A percentile compares a stretch with the other conserved stretches of the same genome.
Evolutionary conservation across 2,113 vertebrate species (phyloP).

Genomic region (Mesoclemmys tuberculata): DNA sequence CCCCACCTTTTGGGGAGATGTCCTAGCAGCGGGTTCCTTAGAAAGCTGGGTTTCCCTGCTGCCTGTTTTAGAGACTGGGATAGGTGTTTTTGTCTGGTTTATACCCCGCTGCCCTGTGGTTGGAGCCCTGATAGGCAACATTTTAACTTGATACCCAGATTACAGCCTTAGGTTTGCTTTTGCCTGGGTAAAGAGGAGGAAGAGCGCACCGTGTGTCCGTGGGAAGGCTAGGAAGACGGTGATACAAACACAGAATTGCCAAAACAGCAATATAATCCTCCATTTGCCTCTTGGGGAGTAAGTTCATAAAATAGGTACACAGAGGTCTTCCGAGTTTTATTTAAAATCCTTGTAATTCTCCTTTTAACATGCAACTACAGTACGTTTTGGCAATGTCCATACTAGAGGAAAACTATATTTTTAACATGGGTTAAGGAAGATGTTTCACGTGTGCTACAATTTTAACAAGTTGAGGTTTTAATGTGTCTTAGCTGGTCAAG

Average conservation of each 20-base stretch:
- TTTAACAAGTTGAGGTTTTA: background rate
- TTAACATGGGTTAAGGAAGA: background rate
- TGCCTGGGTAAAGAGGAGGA: background rate
- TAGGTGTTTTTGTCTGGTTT: accelerated
- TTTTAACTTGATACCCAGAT: background rate
- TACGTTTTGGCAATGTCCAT: background rate
- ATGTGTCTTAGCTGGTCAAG: background rate
- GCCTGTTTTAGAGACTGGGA: accelerated
- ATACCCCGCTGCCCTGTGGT: background rate
- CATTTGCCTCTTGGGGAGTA: background rate
- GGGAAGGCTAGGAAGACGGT: background rate
- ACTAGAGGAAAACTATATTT: background rate
- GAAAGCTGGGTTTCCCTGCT: accelerated
- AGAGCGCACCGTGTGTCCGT: accelerated
- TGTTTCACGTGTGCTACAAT: too few relatives aligned
- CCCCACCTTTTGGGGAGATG: accelerated
- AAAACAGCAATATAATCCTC: background rate
- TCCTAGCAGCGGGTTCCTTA: slow-evolving; percentile 17
- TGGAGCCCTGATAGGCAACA: background rate
- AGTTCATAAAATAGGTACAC: background rate
- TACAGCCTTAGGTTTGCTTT: background rate
- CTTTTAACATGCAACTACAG: accelerated
- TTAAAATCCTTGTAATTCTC: background rate
- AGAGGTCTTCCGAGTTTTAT: background rate
- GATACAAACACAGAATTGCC: background rate